Evolutionary conservation across 2,888 invertebrate species (phyloP).

Genomic region (Aradus depressus): DNA sequence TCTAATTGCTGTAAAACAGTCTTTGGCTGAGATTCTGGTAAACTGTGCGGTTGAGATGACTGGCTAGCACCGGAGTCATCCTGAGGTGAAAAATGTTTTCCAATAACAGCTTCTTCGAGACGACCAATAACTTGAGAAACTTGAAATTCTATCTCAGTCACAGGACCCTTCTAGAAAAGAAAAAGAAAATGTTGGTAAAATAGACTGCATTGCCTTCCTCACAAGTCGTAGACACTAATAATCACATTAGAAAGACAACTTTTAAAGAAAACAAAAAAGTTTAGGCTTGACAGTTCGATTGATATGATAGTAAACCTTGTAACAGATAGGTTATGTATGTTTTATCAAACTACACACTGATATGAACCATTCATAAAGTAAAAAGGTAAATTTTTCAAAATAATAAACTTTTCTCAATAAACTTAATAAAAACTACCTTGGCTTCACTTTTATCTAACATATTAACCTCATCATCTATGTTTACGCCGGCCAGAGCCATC

Average conservation of each 20-base stretch:
- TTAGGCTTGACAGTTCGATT: no score
- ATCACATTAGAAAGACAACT: no score
- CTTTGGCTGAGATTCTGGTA: conserved; percentile 6
- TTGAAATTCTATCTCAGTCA: conserved; percentile 50
- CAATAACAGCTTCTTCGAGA: conserved; percentile 49
- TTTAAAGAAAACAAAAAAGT: no score
- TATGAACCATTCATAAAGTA: no score
- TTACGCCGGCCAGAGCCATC: conserved; percentile 25
- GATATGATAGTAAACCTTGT: no score
- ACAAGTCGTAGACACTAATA: background rate
- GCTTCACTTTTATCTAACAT: conserved; percentile 19
- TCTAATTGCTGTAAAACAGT: conserved; percentile 17
- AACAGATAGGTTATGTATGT: no score
- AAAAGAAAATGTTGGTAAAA: no score
- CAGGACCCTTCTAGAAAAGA: conserved; percentile 28
- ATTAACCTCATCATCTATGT: conserved; percentile 19
- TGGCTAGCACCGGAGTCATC: conserved; percentile 6
- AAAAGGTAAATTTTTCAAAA: background rate
- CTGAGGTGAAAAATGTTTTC: conserved; percentile 19
- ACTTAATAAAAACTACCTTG: conserved; percentile 16
- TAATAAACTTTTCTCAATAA: no score
- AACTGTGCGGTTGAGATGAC: background rate
- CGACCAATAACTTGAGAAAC: conserved; percentile 60
- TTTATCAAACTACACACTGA: no score
- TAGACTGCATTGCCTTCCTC: no score